Evolutionary conservation across 2,888 invertebrate genomes (phyloP), one percentile per base, ranked within the genome.

Genomic region (Pantelozetes paolii): DNA sequence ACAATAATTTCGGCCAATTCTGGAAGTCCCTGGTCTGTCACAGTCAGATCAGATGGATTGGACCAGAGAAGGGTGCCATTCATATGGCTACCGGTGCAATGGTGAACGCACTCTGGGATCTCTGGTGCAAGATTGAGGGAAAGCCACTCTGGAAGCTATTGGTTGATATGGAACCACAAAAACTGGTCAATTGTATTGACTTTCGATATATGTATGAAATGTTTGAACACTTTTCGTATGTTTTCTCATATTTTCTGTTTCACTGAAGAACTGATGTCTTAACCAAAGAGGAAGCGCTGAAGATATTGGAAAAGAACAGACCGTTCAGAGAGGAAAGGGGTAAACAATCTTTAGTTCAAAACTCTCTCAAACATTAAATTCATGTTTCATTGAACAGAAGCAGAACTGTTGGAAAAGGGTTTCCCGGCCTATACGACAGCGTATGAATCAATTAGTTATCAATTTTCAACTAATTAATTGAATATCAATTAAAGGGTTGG

Each of bases 21-120:
- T 94, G 93, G 92, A 86, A 91, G 75, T 84, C 85, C 26, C 82
- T 95, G 30, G 92, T 92, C 0, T 91, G 90, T 80, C 93, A 94
- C 80, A 89, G 91, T 62, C 95, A 95, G 83, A 85, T 94, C 81
- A 85, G 94, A 89, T 94, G 94, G 94, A 86, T 94, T 71, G 94
- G 94, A 0, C 94, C 94, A 15, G 93, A 94, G 82, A 94, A 94
- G 83, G 94, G 94, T 13, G 94, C 90, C 0, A 88, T 88, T 15
- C 94, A 94, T 83, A 84, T 95, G 78, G 94, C 94, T 0, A 88
- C 89, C 1, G 93, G 92, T 0, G 94, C 92, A 11, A 87, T 94
- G 72, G 83, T 93, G n/a, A 95, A 94, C 82, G 90, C 92, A 0
- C 82, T 94, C 2, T 95, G 94, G 94, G 95, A 95, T 82, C 83